Percentiles rank a stretch among this genome's conserved stretches.
Conservation (phyloP, 2,113 vertebrate genomes). For the Silurus asotus region DNA sequence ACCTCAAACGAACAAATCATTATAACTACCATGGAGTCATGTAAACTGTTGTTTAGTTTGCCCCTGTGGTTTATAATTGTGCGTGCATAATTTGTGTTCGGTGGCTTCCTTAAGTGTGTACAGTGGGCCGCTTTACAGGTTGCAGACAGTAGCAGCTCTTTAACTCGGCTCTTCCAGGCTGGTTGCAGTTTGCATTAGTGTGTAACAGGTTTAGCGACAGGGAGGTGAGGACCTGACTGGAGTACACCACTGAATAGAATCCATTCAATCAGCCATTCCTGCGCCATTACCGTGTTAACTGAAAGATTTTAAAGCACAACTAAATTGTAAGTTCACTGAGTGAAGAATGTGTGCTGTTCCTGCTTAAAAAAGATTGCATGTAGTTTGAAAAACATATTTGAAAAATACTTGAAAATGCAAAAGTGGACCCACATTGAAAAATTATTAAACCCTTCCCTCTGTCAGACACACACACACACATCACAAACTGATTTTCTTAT, state of each 20-base stretch:
- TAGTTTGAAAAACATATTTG: background rate
- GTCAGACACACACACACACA: background rate
- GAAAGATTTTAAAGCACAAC: background rate
- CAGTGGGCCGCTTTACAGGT: background rate
- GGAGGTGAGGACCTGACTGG: slow-evolving; percentile 5
- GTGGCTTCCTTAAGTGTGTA: background rate
- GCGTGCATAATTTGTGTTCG: background rate
- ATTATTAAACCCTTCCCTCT: background rate
- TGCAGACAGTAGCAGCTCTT: background rate
- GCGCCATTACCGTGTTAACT: background rate
- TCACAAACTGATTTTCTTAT: background rate
- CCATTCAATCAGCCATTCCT: background rate
- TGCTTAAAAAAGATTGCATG: background rate
- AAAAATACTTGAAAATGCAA: background rate
- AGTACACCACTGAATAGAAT: background rate
- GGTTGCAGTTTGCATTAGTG: background rate
- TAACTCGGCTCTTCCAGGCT: background rate
- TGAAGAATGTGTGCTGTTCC: background rate
- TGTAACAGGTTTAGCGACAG: background rate
- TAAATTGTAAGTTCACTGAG: background rate
- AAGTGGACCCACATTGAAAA: background rate
- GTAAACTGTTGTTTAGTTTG: background rate
- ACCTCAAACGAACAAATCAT: background rate
- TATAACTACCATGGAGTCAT: background rate
- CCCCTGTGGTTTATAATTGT: background rate